These are phyloP conservation scores for Falco berigora DNA, from an alignment of 2,797 vertebrate species.

Conservation along the genomic window DNA sequence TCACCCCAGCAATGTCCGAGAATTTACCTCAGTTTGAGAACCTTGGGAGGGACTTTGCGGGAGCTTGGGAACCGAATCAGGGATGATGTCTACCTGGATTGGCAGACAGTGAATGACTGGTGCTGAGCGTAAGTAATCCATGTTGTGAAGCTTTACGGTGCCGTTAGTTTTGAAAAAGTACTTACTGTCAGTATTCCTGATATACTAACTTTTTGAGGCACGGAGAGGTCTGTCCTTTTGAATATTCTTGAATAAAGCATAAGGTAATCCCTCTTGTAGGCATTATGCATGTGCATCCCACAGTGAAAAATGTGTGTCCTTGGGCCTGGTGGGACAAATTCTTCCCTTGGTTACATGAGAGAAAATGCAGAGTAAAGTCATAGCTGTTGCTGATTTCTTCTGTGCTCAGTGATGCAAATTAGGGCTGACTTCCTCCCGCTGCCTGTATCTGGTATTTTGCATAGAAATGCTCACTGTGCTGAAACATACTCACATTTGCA, in stretches of 20 bases:
- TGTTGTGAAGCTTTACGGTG: neutral
- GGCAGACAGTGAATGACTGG: neutral
- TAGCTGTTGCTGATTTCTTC: neutral
- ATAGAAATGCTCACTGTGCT: constrained; percentile 6
- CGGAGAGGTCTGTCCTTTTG: neutral
- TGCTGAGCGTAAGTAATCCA: neutral
- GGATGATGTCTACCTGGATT: neutral
- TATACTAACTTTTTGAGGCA: neutral
- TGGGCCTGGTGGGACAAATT: neutral
- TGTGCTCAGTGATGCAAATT: neutral
- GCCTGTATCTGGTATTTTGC: neutral
- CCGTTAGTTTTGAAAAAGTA: neutral
- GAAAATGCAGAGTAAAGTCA: neutral
- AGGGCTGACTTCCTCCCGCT: neutral
- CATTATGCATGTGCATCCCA: neutral
- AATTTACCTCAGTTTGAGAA: neutral
- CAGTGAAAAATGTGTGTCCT: constrained; percentile 20
- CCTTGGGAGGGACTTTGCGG: neutral
- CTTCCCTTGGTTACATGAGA: neutral
- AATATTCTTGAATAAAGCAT: constrained; percentile 40
- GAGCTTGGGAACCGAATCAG: neutral
- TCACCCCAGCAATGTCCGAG: neutral
- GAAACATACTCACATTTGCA: constrained; percentile 10
- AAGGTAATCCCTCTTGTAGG: neutral
- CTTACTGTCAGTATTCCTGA: neutral